These are phyloP conservation scores for Aphyosemion australe DNA, from an alignment of 2,113 vertebrate species.

Conservation along the genomic window DNA sequence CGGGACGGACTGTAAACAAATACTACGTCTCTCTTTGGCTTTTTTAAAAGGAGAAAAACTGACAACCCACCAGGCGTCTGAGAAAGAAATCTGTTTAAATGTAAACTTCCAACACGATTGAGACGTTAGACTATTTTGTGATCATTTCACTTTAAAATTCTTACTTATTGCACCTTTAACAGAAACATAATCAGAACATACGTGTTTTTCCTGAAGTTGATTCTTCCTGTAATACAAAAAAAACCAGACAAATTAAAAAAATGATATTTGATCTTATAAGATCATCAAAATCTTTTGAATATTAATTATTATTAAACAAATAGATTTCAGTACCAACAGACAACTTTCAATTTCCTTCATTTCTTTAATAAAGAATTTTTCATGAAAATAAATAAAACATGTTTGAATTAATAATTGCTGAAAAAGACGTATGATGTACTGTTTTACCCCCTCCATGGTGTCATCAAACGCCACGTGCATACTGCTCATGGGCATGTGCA, in stretches of 20 bases:
- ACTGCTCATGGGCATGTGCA: slow-evolving; percentile 26
- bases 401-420: background rate
- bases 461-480: background rate
- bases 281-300: background rate
- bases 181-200: slow-evolving; percentile 14
- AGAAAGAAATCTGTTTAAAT: no score
- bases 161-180: no score
- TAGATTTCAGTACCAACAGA: no score
- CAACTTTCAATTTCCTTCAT: no score
- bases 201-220: slow-evolving; percentile 12
- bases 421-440: background rate
- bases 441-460: slow-evolving; percentile 17
- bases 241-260: slow-evolving; percentile 7
- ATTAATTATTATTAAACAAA: no score
- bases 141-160: no score
- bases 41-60: no score
- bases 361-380: background rate
- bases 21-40: no score
- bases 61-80: no score
- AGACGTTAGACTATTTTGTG: no score
- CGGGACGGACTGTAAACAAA: no score
- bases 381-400: background rate
- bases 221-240: slow-evolving; percentile 41
- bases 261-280: background rate
- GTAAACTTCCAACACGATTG: no score